Evolutionary conservation across 2,113 vertebrate species (phyloP), one percentile per base, ranked within the genome.

Genomic region (Rousettus leschenaultii): DNA sequence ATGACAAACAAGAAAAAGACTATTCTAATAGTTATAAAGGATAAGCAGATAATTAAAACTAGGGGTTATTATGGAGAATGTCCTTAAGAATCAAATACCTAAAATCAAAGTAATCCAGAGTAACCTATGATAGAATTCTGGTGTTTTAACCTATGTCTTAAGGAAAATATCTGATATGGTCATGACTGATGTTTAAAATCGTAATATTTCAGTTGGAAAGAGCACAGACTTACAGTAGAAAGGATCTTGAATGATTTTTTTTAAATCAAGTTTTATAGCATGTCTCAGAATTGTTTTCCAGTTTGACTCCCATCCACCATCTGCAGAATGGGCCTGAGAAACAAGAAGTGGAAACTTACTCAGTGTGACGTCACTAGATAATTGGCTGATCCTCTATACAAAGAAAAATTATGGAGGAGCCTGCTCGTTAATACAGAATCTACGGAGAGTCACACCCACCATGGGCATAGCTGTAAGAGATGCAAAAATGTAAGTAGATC

Each of bases 311-410:
- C 98, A 98, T 84, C 98, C 98, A 16, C 8, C 1, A 77, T 24
- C 77, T 7, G 98, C 98, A 6, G 99, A 99, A 18, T 99, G 99
- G 99, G 77, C 98, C 45, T 99, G 57, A 97, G 99, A 99, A 96
- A 99, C 98, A 18, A 98, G 98, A 33, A 99, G 98, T 7, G 0
- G 96, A 0, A 95, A 96, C 2, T 91, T 99, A 91, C 99, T 99
- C 57, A 97, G 12, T 2, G 59, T 97, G 1, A 97, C 98, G 65
- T 97, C 98, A 0, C n/a, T 99, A 38, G 95, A 98, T 0, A 97
- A 97, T 78, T 99, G 99, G 99, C 6, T 99, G 0, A 5, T 99
- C 19, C 51, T 99, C 53, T 98, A 97, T 90, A 98, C 98, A 0
- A 95, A 96, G 1, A 98, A 98, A 7, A 99, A 98, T 55, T 7